Evolutionary conservation across 1,140 invertebrate genomes (phyloP).

Genomic region (Atopsyche davidsoni): DNA sequence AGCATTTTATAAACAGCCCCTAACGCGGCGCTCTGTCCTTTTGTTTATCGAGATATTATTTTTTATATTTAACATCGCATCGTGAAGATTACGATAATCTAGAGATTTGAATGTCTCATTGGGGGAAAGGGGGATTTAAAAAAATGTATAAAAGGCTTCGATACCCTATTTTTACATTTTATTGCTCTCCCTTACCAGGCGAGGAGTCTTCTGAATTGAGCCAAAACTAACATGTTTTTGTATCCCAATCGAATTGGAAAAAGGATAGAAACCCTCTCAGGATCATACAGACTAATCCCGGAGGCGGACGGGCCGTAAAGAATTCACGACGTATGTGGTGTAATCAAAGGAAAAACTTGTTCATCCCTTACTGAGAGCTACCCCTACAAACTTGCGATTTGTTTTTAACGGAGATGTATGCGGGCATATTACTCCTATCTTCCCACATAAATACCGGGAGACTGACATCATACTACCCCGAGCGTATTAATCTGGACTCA

Average conservation of each 20-base stretch:
- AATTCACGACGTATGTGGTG: slow-evolving; percentile 28
- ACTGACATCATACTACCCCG: too few relatives aligned
- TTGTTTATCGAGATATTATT: too few relatives aligned
- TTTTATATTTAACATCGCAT: too few relatives aligned
- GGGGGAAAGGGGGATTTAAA: background rate
- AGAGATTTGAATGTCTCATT: too few relatives aligned
- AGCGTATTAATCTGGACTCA: too few relatives aligned
- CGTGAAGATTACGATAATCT: too few relatives aligned
- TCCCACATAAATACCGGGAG: slow-evolving; percentile 7
- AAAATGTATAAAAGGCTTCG: background rate
- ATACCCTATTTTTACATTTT: slow-evolving; percentile 8
- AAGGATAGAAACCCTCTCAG: slow-evolving; percentile 22
- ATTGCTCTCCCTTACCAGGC: background rate
- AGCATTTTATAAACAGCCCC: too few relatives aligned
- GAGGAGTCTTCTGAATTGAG: slow-evolving; percentile 9
- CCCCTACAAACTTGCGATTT: slow-evolving; percentile 26
- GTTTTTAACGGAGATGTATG: slow-evolving; percentile 20
- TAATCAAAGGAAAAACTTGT: slow-evolving; percentile 29
- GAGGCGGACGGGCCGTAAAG: slow-evolving; percentile 19
- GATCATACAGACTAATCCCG: slow-evolving; percentile 28
- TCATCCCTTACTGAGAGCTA: slow-evolving; percentile 9
- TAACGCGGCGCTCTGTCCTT: too few relatives aligned
- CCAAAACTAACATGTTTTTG: slow-evolving; percentile 25
- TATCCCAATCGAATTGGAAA: slow-evolving; percentile 29
- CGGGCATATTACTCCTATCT: slow-evolving; percentile 6